These are phyloP conservation scores for Heteropelma amictum DNA, from an alignment of 2,888 invertebrate genomes.

Conservation along the genomic window DNA sequence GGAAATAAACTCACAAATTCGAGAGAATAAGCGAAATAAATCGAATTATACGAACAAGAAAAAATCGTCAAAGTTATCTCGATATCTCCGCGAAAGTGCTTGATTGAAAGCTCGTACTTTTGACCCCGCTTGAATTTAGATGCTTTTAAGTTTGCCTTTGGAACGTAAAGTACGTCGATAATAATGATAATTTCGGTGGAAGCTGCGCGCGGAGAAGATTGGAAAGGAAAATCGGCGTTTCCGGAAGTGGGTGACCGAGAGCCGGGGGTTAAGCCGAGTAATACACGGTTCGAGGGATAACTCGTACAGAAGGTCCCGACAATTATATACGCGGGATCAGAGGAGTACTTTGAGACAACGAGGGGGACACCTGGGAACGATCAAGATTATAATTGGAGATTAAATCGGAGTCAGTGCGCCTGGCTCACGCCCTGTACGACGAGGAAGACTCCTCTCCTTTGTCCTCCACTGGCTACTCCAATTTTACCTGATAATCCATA, in stretches of 20 bases:
- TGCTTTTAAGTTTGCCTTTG: slow-evolving; percentile 33
- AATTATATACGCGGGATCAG: slow-evolving; percentile 33
- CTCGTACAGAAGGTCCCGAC: slow-evolving; percentile 34
- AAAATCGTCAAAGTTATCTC: slow-evolving; percentile 28
- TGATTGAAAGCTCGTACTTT: slow-evolving; percentile 49
- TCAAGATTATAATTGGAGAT: slow-evolving; percentile 52
- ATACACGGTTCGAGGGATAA: not conserved
- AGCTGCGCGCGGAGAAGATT: slow-evolving; percentile 11
- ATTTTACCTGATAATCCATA: too few relatives aligned
- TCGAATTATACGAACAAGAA: slow-evolving; percentile 4
- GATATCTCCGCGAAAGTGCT: too few relatives aligned
- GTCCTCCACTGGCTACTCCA: too few relatives aligned
- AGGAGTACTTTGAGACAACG: slow-evolving; percentile 5
- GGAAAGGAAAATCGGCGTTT: slow-evolving; percentile 33
- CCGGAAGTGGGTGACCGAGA: not conserved
- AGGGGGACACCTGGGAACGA: slow-evolving; percentile 48
- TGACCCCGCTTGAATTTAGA: not conserved
- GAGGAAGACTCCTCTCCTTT: too few relatives aligned
- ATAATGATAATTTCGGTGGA: slow-evolving; percentile 35
- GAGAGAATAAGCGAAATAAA: not conserved
- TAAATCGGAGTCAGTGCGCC: slow-evolving; percentile 38
- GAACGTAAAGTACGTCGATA: slow-evolving; percentile 40
- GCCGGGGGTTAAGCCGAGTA: not conserved
- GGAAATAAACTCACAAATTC: too few relatives aligned
- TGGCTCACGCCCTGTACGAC: slow-evolving; percentile 27